Evolutionary conservation across 2,888 invertebrate species (phyloP).

Genomic region (Rhyacophila evoluta): DNA sequence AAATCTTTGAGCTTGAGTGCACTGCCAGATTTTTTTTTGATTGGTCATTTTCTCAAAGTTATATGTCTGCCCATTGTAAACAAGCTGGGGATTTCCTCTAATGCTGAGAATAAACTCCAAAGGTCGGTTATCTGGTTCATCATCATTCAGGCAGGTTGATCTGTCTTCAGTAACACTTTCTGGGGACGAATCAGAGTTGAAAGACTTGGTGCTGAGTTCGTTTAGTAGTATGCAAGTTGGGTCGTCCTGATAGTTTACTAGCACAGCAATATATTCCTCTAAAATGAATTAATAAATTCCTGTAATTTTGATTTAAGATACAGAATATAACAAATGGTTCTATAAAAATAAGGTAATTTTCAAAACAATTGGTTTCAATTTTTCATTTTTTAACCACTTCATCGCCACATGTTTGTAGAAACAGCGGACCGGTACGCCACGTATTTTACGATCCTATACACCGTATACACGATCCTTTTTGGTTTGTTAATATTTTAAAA

Average conservation of each 20-base stretch:
- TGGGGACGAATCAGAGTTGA: neutral
- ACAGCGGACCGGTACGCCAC: no score
- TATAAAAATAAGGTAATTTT: no score
- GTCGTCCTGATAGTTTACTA: constrained; percentile 47
- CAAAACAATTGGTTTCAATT: no score
- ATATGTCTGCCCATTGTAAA: constrained; percentile 62
- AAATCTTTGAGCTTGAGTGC: constrained; percentile 47
- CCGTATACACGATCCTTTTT: no score
- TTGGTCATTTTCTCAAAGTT: constrained; percentile 57
- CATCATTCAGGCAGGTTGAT: neutral
- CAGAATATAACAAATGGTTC: no score
- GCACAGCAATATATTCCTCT: constrained; percentile 48
- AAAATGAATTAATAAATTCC: no score
- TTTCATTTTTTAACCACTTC: no score
- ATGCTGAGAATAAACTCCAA: constrained; percentile 64
- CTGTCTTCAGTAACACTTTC: neutral
- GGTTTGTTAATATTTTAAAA: no score
- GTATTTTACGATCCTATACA: no score
- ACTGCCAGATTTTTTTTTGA: constrained; percentile 52
- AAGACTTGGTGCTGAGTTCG: neutral
- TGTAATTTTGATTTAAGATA: no score
- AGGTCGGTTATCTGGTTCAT: constrained; percentile 21
- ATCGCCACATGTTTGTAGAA: no score
- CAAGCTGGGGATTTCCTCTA: constrained; percentile 65
- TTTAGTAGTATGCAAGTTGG: neutral